Base-by-base conservation (phyloP, 1,140 invertebrate genomes). In the Leptinotarsa lineolata region DNA sequence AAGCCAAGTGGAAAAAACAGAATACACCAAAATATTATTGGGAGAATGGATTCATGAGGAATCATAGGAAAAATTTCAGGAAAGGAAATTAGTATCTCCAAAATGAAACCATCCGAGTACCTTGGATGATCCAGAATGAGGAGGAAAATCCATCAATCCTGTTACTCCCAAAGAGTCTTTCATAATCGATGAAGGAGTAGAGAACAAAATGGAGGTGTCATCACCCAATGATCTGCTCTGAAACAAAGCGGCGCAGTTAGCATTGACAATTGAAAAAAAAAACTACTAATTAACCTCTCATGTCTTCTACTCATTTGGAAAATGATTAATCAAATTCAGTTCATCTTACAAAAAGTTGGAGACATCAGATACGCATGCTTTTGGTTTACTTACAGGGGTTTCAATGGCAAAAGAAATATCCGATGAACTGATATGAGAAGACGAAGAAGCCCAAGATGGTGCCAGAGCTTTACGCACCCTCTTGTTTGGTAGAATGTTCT, bases 181-280 rank as follows among this genome's bases (percentile, higher is more conserved):
- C 72, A 90, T 87, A 80, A 95, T 94, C 4, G 93, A 94, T 13
- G 94, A 92, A 2, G 95, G 94, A n/a, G 83, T 83, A 2, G 94
- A 95, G 81, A 96, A 95, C 73, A 95, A 84, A 15, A 93, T 90
- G 8, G 93, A 94, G 39, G 91, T 90, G 78, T 94, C 92, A 18
- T 91, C 90, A 15, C 88, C 90, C 81, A 96, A 84, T 64, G 92
- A 94, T 87, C 96, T 96, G 84, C 94, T 96, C 91, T 95, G 88
- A 71, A 83, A 82, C 18, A 67, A 54, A 18, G 61, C 22, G 68
- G 15, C 48, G 48, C 15, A 54, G 15, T 54, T 54, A 54, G 48
- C 48, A 54, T 18, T 54, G 15, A 16, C n/a, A 15, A 54, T n/a
- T 54, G n/a, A 54, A 54, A n/a, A 54, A 48, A 54, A 54, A 15